Percentiles rank a stretch among this genome's conserved stretches.
Conservation (phyloP, 2,888 invertebrate genomes). For the Griposia aprilina region DNA sequence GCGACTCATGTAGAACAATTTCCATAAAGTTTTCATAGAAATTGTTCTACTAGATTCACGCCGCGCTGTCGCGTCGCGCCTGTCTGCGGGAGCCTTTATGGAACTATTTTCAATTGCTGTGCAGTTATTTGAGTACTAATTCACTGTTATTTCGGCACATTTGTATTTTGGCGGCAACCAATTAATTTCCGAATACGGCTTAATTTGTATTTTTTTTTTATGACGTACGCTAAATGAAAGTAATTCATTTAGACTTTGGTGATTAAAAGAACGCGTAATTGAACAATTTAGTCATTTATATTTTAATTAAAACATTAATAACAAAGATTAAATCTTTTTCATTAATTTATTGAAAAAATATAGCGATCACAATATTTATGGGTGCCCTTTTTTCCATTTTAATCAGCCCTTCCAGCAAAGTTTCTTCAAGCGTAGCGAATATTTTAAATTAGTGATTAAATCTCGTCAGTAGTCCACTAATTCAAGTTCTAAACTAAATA, state of each 20-base stretch:
- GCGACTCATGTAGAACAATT: too few relatives aligned
- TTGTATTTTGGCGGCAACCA: too few relatives aligned
- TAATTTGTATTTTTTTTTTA: background rate
- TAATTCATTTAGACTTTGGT: background rate
- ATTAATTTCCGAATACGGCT: background rate
- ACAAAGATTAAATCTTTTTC: background rate
- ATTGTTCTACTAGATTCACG: too few relatives aligned
- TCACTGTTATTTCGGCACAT: background rate
- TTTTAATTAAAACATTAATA: background rate
- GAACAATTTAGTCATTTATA: background rate
- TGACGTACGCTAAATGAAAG: background rate
- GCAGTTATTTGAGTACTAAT: background rate
- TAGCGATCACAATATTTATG: too few relatives aligned
- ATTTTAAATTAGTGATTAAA: background rate
- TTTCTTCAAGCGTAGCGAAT: background rate
- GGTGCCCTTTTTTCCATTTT: too few relatives aligned
- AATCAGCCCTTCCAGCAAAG: background rate
- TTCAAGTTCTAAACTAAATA: conserved; percentile 6
- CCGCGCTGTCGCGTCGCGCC: too few relatives aligned
- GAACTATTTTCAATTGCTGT: background rate
- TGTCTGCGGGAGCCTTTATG: too few relatives aligned
- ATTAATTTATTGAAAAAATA: background rate
- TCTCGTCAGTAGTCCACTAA: background rate
- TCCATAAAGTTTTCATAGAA: too few relatives aligned
- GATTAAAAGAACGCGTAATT: background rate